Percentiles rank a stretch among this genome's conserved stretches.
Evolutionary conservation across 64 coral and sea anemone genomes (phyloP).

Genomic region (Hydrozoanthus tunicans): DNA sequence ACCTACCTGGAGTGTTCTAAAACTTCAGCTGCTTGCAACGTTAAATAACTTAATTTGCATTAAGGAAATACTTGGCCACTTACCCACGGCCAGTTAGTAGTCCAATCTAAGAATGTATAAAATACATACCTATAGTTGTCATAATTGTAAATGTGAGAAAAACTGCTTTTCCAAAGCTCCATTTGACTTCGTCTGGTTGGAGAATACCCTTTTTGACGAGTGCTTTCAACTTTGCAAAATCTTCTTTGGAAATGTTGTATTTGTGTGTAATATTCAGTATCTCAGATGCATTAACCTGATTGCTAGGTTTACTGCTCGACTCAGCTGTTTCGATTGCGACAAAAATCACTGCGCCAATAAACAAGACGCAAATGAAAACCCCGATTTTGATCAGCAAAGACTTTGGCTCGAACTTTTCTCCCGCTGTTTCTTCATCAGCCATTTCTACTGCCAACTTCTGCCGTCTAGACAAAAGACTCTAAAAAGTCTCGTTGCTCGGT

Average conservation of each 20-base stretch:
- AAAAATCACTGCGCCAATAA: constrained; percentile 82
- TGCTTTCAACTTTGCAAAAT: constrained; percentile 34
- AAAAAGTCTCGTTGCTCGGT: background rate
- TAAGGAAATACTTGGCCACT: no score
- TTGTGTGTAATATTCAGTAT: constrained; percentile 51
- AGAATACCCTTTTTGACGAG: constrained; percentile 39
- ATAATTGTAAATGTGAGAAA: constrained; percentile 93
- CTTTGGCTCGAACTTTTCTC: constrained; percentile 82
- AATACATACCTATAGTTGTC: constrained; percentile 84
- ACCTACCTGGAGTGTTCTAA: no score
- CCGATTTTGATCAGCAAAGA: constrained; percentile 67
- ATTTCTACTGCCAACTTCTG: background rate
- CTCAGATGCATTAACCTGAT: constrained; percentile 28
- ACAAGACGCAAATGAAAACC: constrained; percentile 64
- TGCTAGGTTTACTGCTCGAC: background rate
- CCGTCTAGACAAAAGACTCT: background rate
- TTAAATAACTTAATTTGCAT: background rate
- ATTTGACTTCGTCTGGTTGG: constrained; percentile 33
- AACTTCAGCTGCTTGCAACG: background rate
- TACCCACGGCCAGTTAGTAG: no score
- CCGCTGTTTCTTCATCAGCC: constrained; percentile 23
- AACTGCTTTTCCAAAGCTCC: constrained; percentile 91
- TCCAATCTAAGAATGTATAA: background rate
- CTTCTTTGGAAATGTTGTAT: constrained; percentile 66
- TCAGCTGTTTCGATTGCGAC: constrained; percentile 65